phyloP scores from a whole-genome alignment of 1,140 invertebrate genomes.

The Arion vulgaris region DNA sequence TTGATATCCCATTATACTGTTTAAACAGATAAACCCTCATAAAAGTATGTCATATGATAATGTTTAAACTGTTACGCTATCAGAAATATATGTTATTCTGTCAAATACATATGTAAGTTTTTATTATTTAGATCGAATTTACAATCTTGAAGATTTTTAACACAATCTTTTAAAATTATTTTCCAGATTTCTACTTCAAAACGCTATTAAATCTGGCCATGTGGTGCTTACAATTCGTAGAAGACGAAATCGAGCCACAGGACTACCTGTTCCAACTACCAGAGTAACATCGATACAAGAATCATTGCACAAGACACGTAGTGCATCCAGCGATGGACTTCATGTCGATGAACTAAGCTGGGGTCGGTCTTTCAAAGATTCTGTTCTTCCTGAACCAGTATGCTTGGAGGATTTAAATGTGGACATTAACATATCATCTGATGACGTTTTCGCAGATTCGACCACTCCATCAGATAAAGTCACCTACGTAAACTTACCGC shows the following conservation, averaged over 20 bases:
- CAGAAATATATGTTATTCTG: too few relatives aligned
- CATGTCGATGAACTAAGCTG: background rate
- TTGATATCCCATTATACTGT: too few relatives aligned
- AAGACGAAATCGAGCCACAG: constrained; percentile 50
- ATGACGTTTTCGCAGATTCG: constrained; percentile 51
- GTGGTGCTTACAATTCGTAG: constrained; percentile 58
- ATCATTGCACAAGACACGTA: background rate
- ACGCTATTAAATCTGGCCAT: constrained; percentile 52
- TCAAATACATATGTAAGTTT: background rate
- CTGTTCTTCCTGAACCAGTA: constrained; percentile 6
- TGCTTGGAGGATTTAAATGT: constrained; percentile 23
- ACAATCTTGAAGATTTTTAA: background rate
- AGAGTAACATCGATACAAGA: constrained; percentile 28
- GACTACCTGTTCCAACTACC: constrained; percentile 46
- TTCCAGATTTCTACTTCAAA: constrained; percentile 51
- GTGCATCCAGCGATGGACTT: constrained; percentile 26
- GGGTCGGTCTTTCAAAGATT: background rate
- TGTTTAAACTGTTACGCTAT: too few relatives aligned
- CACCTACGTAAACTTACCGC: constrained; percentile 46
- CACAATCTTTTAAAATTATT: background rate
- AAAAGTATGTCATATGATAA: too few relatives aligned
- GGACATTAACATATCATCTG: constrained; percentile 46
- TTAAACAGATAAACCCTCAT: too few relatives aligned
- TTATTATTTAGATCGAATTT: background rate
- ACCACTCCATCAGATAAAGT: constrained; percentile 42